These are phyloP conservation scores for Uria lomvia DNA, from an alignment of 2,113 vertebrate species.

Conservation along the genomic window DNA sequence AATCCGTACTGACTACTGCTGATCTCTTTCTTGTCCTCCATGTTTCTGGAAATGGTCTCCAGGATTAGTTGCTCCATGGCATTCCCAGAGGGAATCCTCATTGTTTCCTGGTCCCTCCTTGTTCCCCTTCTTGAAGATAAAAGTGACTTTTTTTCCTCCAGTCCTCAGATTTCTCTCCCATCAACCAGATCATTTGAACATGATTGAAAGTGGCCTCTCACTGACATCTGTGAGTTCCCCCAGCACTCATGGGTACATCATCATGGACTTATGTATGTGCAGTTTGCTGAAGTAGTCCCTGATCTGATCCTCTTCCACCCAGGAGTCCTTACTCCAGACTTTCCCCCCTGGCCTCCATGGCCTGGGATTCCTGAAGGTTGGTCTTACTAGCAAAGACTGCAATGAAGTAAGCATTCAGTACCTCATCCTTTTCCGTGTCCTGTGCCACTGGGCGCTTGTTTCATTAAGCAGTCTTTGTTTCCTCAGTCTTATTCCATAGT, in stretches of 20 bases:
- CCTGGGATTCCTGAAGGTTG: background rate
- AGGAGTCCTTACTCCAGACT: background rate
- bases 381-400: background rate
- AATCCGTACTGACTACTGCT: background rate
- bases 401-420: background rate
- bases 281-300: background rate
- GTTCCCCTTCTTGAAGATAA: background rate
- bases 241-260: background rate
- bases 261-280: background rate
- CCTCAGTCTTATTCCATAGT: background rate
- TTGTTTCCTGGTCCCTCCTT: background rate
- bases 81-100: background rate
- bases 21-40: background rate
- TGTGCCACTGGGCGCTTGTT: background rate
- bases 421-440: background rate
- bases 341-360: background rate
- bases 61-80: background rate
- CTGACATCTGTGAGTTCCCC: background rate
- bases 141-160: background rate
- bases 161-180: background rate
- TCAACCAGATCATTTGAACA: background rate
- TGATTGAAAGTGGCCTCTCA: background rate
- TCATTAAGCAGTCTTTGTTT: background rate
- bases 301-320: background rate
- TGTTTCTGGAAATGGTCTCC: background rate